Percentiles rank a stretch among this genome's conserved stretches.
These are phyloP conservation scores for Coptodon bakossiorum DNA, from an alignment of 2,113 vertebrate genomes.

Conservation along the genomic window DNA sequence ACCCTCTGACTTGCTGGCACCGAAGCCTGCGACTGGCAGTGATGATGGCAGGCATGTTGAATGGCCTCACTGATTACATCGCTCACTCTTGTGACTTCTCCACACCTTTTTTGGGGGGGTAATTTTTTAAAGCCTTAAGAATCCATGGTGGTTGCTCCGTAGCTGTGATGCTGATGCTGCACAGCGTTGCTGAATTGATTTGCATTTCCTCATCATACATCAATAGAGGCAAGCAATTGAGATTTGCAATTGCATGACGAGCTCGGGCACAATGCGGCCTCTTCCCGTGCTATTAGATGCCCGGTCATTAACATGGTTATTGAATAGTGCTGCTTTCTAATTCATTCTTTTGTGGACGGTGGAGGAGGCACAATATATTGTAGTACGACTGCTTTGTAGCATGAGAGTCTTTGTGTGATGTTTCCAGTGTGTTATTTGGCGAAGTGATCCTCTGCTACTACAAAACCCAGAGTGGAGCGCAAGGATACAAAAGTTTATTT, in stretches of 20 bases:
- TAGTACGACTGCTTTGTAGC: background rate
- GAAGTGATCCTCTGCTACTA: background rate
- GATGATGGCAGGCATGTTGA: conserved; percentile 29
- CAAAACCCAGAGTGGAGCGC: background rate
- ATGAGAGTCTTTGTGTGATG: background rate
- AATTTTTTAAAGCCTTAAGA: background rate
- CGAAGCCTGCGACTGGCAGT: conserved; percentile 19
- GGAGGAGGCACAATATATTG: background rate
- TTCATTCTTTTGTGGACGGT: background rate
- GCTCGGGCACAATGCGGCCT: background rate
- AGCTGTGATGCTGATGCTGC: conserved; percentile 2
- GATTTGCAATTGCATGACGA: conserved; percentile 13
- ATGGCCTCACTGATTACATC: conserved; percentile 38
- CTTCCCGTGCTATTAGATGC: background rate
- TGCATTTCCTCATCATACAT: conserved; percentile 25
- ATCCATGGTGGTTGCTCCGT: background rate
- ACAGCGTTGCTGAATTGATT: conserved; percentile 16
- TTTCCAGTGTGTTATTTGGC: background rate
- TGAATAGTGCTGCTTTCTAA: background rate
- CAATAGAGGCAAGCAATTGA: conserved; percentile 21
- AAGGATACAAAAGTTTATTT: background rate
- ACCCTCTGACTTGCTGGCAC: conserved; percentile 51
- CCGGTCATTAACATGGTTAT: conserved; percentile 5
- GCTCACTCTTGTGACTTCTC: conserved; percentile 1
- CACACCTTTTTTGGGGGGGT: background rate